Base-by-base conservation (phyloP, 2,113 vertebrate species). In the Varanus komodoensis region DNA sequence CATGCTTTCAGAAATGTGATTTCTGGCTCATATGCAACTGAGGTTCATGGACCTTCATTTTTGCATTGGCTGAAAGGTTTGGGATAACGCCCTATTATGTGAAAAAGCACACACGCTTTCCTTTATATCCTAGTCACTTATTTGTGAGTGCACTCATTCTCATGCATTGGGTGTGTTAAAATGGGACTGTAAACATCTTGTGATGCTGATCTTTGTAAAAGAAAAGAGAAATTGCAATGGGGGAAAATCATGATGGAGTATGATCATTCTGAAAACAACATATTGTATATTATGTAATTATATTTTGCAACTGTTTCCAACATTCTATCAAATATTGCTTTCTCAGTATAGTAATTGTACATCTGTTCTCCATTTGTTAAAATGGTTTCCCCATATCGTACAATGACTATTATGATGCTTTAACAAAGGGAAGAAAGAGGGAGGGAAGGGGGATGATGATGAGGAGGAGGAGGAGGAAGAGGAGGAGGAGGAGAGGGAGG, bases 221-320 rank as follows among this genome's bases (percentile, higher is more conserved):
- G 8, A 90, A 93, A 92, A 44, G 57, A n/a, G 87, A 12, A 89
- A 86, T 8, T 68, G 21, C 87, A 50, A 73, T 7, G 50, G 9
- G 48, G 44, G 21, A 25, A 27, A 15, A 4, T 48, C 15, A 15
- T 82, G 89, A 50, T 34, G n/a, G 85, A 87, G 11, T 69, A 86
- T 91, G 91, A 90, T 9, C 6, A 21, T 29, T 52, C 89, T 75
- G 34, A 67, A 93, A 94, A 80, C 81, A 90, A 89, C 83, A 85
- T 86, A 84, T 4, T 86, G n/a, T 19, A 80, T n/a, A 85, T 12
- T 7, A 81, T 38, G 52, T 48, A 93, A 90, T 81, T 0, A 75
- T 81, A 92, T 92, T 61, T 71, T 86, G 54, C 50, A 90, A 91
- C 92, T 87, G 69, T 94, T 91, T 84, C 92, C 89, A 29, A 23